These are phyloP conservation scores for Hermatobates lingyangjiaoensis DNA, from an alignment of 1,140 invertebrate species.

Conservation along the genomic window DNA sequence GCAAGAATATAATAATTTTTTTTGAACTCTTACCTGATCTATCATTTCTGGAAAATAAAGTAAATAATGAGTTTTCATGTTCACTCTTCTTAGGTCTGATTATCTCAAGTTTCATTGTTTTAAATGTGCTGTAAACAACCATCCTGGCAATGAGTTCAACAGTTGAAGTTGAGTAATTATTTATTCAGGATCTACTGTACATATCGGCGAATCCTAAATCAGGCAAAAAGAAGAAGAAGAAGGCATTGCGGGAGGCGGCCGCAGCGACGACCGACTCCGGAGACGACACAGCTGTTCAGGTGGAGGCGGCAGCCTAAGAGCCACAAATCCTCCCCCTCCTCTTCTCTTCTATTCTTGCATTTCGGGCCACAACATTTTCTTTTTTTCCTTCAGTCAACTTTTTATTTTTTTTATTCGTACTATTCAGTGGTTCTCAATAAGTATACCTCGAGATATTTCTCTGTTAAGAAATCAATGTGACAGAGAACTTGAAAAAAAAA, in stretches of 20 bases:
- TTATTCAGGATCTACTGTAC: conserved; percentile 44
- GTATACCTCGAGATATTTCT: neutral
- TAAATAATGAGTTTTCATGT: neutral
- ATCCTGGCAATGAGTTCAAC: conserved; percentile 22
- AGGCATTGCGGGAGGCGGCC: conserved; percentile 30
- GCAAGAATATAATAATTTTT: too few relatives aligned
- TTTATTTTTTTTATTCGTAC: neutral
- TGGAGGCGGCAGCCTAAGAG: conserved; percentile 8
- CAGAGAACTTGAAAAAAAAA: neutral
- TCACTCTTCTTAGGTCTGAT: neutral
- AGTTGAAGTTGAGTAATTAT: conserved; percentile 16
- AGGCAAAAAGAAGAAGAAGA: conserved; percentile 81
- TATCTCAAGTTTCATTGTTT: neutral
- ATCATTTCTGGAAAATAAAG: neutral
- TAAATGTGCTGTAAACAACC: neutral
- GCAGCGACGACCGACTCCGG: conserved; percentile 8
- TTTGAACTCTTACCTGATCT: neutral
- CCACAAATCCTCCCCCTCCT: too few relatives aligned
- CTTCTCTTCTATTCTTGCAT: neutral
- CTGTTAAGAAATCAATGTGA: neutral
- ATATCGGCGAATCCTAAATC: conserved; percentile 52
- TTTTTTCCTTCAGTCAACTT: neutral
- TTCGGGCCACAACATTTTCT: neutral
- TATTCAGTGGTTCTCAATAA: neutral
- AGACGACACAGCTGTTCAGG: conserved; percentile 8